These are phyloP conservation scores for Gobiocypris rarus DNA, from an alignment of 2,113 vertebrate species.

Conservation along the genomic window DNA sequence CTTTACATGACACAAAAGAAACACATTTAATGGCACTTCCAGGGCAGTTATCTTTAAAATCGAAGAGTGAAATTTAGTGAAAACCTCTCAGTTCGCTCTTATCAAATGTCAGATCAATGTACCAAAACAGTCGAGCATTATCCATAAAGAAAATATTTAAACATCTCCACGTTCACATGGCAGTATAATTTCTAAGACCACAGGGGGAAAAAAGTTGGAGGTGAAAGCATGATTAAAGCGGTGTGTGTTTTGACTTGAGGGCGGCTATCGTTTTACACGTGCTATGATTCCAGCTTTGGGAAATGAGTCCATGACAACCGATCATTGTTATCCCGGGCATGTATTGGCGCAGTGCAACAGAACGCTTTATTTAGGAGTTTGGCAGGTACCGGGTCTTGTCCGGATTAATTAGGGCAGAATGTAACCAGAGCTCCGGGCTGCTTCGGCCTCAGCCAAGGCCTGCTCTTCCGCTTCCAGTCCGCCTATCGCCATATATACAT, in stretches of 20 bases:
- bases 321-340: slow-evolving; percentile 59
- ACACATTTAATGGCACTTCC: slow-evolving; percentile 25
- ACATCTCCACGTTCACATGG: slow-evolving; percentile 1
- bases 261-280: slow-evolving; percentile 62
- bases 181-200: slow-evolving; percentile 27
- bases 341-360: slow-evolving; percentile 61
- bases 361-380: slow-evolving; percentile 72
- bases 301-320: slow-evolving; percentile 67
- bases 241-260: slow-evolving; percentile 67
- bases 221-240: slow-evolving; percentile 44
- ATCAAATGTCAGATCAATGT: slow-evolving; percentile 22
- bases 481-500: slow-evolving; percentile 73
- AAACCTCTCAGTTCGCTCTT: neutral
- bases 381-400: slow-evolving; percentile 69
- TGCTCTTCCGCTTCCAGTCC: slow-evolving; percentile 68
- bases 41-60: slow-evolving; percentile 38
- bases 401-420: slow-evolving; percentile 75
- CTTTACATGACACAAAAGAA: slow-evolving; percentile 13
- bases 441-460: slow-evolving; percentile 67
- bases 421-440: slow-evolving; percentile 71
- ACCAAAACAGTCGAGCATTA: slow-evolving; percentile 1
- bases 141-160: slow-evolving; percentile 37
- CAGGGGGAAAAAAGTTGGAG: neutral
- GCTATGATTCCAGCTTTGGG: slow-evolving; percentile 60
- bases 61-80: neutral